These are phyloP conservation scores for Chesias legatella DNA, from an alignment of 2,888 invertebrate species.

Conservation along the genomic window DNA sequence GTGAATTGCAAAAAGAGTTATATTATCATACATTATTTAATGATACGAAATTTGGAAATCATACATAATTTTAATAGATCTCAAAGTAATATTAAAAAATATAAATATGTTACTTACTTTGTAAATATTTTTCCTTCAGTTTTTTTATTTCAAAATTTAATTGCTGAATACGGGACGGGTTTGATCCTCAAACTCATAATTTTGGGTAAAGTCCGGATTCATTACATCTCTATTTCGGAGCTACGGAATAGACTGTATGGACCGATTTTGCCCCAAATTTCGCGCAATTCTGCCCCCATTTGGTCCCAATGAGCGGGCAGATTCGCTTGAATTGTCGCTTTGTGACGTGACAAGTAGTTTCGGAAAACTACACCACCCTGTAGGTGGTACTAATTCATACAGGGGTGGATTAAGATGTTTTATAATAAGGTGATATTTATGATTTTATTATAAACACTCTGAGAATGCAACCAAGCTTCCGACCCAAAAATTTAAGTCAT, in stretches of 20 bases:
- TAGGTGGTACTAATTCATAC: slow-evolving; percentile 66
- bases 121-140: too few relatives aligned
- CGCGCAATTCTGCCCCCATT: slow-evolving; percentile 58
- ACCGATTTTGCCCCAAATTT: slow-evolving; percentile 40
- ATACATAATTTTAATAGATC: too few relatives aligned
- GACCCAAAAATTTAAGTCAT: too few relatives aligned
- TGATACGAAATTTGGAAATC: too few relatives aligned
- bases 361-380: slow-evolving; percentile 69
- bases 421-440: not conserved
- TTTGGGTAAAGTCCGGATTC: slow-evolving; percentile 4
- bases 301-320: slow-evolving; percentile 37
- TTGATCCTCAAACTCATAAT: too few relatives aligned
- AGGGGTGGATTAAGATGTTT: slow-evolving; percentile 44
- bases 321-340: slow-evolving; percentile 54
- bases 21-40: too few relatives aligned
- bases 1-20: too few relatives aligned
- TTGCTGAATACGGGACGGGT: too few relatives aligned
- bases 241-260: slow-evolving; percentile 11
- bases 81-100: too few relatives aligned
- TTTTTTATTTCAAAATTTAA: too few relatives aligned
- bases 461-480: too few relatives aligned
- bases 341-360: slow-evolving; percentile 69
- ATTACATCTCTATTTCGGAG: slow-evolving; percentile 8
- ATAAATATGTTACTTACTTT: too few relatives aligned
- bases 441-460: slow-evolving; percentile 2